Evolutionary conservation across 2,797 vertebrate genomes (phyloP), one percentile per base, ranked within the genome.

Genomic region (Poeciliopsis paucimaculata): DNA sequence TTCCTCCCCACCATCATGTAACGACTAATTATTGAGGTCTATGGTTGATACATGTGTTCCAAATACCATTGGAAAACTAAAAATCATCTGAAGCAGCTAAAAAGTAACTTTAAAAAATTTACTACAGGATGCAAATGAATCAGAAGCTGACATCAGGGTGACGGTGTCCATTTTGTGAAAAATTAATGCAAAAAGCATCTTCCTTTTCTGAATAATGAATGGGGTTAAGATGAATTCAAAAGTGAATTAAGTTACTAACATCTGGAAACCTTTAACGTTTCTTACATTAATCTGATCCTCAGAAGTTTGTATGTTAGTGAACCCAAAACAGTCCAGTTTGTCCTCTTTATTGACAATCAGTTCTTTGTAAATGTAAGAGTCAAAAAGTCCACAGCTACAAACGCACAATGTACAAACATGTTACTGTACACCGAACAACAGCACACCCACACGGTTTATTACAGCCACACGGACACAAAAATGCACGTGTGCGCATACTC

Each of bases 301-400:
- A 64, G 46, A 10, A 73, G 23, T 75, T 70, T 62, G 82, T 34
- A 64, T 47, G 85, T 46, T 4, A 13, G 49, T 46, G 3, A 41
- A 82, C 46, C 23, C 8, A 66, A 79, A 39, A 80, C 70, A 12
- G 16, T 71, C 87, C 84, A 77, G 89, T 90, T 92, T 72, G 89
- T 87, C 85, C 23, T 85, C 89, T 95, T 95, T 95, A 94, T 94
- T 95, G 91, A 93, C 91, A 92, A 95, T 93, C 87, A 87, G 90
- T 92, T 91, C 90, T 89, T 93, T 90, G 84, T 90, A 93, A 95
- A 91, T 92, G 89, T 88, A 90, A 88, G 89, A 89, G 86, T 92
- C 89, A 91, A 89, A 93, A 94, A 93, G 87, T 83, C 88, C 86
- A 93, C 91, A 84, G 86, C 90, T 92, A 94, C 91, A 94, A 94